A percentile compares a stretch with the other conserved stretches of the same genome.
Conservation (phyloP, 2,113 vertebrate species). For the Bungarus multicinctus region DNA sequence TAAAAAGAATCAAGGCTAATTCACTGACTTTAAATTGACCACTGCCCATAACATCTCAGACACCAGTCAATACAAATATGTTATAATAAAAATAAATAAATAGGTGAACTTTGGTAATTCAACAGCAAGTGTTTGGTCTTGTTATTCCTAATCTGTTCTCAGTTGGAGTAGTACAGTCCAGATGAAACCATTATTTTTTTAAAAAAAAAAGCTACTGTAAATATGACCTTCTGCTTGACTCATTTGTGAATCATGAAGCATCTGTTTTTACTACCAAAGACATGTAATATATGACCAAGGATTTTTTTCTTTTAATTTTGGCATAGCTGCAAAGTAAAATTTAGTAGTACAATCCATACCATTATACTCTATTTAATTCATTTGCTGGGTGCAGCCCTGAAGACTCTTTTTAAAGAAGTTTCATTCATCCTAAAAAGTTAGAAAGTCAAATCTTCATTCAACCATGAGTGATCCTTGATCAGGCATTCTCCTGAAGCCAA, state of each 20-base stretch:
- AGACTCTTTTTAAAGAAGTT: neutral
- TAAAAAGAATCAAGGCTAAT: neutral
- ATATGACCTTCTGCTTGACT: slow-evolving; percentile 36
- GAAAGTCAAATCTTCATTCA: neutral
- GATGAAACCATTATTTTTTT: neutral
- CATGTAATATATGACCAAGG: slow-evolving; percentile 21
- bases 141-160: neutral
- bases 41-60: neutral
- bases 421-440: neutral
- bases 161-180: neutral
- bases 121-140: neutral
- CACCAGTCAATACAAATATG: neutral
- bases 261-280: slow-evolving; percentile 21
- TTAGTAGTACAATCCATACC: slow-evolving; percentile 27
- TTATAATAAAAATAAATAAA: neutral
- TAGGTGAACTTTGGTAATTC: neutral
- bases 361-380: slow-evolving; percentile 41
- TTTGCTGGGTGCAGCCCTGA: neutral
- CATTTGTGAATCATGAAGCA: neutral
- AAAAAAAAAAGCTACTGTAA: neutral
- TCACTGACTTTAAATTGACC: neutral
- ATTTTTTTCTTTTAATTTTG: slow-evolving; percentile 37
- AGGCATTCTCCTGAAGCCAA: neutral
- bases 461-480: neutral
- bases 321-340: slow-evolving; percentile 40